phyloP scores from a whole-genome alignment of 2,797 vertebrate species.

The Lophura swinhoii region DNA sequence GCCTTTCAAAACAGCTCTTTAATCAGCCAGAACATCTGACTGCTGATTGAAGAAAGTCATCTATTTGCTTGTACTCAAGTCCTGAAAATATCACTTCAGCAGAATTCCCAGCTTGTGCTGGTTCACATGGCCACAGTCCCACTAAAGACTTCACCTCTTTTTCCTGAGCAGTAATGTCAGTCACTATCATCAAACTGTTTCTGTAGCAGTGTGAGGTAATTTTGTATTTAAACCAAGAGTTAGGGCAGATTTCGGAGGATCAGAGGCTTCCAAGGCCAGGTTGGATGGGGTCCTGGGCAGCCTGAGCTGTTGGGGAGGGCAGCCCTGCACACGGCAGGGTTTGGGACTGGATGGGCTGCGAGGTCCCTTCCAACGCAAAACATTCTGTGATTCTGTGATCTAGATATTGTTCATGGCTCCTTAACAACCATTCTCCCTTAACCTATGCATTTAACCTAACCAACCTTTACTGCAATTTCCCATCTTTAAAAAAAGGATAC shows the following conservation, averaged over 20 bases:
- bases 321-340: neutral
- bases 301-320: neutral
- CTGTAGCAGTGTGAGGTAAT: neutral
- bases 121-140: neutral
- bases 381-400: neutral
- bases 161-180: neutral
- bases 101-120: constrained; percentile 1
- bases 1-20: constrained; percentile 30
- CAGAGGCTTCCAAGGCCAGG: neutral
- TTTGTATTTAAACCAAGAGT: neutral
- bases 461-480: neutral
- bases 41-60: constrained; percentile 62
- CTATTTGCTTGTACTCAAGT: constrained; percentile 1
- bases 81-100: constrained; percentile 43
- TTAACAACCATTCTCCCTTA: neutral
- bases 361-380: neutral
- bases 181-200: neutral
- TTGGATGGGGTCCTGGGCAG: too few relatives aligned
- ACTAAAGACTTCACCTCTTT: neutral
- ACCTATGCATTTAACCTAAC: neutral
- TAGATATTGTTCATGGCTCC: neutral
- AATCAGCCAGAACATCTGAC: constrained; percentile 37
- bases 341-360: neutral
- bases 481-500: neutral
- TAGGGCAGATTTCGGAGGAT: neutral